Percentiles rank a stretch among this genome's conserved stretches.
Conservation (phyloP, 2,113 vertebrate genomes). For the Corythornis cristatus region DNA sequence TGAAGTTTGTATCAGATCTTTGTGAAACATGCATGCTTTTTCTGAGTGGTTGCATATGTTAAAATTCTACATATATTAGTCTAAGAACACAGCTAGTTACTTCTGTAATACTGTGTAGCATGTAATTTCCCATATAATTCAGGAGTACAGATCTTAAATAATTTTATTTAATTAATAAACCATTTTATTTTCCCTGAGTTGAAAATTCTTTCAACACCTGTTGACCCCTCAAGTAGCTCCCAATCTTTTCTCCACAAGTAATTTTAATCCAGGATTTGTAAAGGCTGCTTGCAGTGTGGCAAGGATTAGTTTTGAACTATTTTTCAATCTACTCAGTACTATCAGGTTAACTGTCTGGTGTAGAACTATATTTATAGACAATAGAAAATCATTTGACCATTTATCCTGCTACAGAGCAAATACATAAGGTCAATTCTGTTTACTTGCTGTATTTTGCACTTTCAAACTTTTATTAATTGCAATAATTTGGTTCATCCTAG, state of each 20-base stretch:
- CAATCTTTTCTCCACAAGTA: not conserved
- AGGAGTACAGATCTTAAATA: not conserved
- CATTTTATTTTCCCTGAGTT: accelerated
- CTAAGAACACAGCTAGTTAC: not conserved
- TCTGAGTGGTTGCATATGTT: not conserved
- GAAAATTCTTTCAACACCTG: not conserved
- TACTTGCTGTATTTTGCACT: not conserved
- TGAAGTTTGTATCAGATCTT: not conserved
- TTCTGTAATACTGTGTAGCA: not conserved
- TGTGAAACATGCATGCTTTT: not conserved
- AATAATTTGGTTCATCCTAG: not conserved
- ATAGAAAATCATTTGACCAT: not conserved
- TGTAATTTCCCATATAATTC: not conserved
- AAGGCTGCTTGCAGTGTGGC: not conserved
- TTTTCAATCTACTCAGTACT: not conserved
- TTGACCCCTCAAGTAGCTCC: not conserved
- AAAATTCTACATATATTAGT: not conserved
- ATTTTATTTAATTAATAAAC: not conserved
- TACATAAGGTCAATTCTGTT: not conserved
- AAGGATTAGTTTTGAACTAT: not conserved
- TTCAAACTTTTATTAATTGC: not conserved
- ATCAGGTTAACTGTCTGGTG: not conserved
- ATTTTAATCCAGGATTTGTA: not conserved
- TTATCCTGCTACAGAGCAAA: not conserved
- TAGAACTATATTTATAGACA: not conserved